Conservation (phyloP, 2,888 invertebrate genomes). For the Polyploca ridens region DNA sequence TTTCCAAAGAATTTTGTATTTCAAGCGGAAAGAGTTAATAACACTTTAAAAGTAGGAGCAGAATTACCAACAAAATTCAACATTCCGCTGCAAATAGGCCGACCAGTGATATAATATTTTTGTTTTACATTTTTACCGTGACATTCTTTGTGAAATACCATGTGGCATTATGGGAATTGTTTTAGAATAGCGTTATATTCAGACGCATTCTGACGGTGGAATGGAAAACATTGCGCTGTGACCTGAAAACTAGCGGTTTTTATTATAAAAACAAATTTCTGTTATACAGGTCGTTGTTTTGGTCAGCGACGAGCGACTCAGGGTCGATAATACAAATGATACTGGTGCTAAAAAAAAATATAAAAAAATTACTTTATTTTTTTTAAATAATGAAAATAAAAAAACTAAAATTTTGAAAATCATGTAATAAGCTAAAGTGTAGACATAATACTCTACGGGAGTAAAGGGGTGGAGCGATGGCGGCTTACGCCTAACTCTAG, state of each 20-base stretch:
- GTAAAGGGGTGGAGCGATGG: too few species aligned
- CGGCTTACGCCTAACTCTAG: too few species aligned
- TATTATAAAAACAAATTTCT: conserved; percentile 24
- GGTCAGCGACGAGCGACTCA: too few species aligned
- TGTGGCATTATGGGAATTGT: conserved; percentile 40
- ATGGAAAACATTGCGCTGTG: conserved; percentile 40
- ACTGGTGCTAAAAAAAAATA: too few species aligned
- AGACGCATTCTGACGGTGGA: conserved; percentile 35
- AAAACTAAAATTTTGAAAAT: too few species aligned
- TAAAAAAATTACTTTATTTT: too few species aligned
- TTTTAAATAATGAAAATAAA: too few species aligned
- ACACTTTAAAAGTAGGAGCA: conserved; percentile 8
- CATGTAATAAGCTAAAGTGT: too few species aligned
- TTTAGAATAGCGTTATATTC: conserved; percentile 39
- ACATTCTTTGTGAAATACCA: conserved; percentile 41
- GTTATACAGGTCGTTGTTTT: too few species aligned
- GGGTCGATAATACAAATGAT: too few species aligned
- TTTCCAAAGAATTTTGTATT: too few species aligned
- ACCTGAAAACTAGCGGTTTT: conserved; percentile 40
- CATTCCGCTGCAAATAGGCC: conserved; percentile 21
- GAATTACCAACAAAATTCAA: conserved; percentile 16
- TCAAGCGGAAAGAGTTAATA: conserved; percentile 5
- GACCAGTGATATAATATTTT: conserved; percentile 9
- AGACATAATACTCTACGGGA: too few species aligned
- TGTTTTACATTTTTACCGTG: conserved; percentile 29